Evolutionary conservation across 2,797 vertebrate species (phyloP), one percentile per base, ranked within the genome.

Genomic region (Holocentrus rufus): DNA sequence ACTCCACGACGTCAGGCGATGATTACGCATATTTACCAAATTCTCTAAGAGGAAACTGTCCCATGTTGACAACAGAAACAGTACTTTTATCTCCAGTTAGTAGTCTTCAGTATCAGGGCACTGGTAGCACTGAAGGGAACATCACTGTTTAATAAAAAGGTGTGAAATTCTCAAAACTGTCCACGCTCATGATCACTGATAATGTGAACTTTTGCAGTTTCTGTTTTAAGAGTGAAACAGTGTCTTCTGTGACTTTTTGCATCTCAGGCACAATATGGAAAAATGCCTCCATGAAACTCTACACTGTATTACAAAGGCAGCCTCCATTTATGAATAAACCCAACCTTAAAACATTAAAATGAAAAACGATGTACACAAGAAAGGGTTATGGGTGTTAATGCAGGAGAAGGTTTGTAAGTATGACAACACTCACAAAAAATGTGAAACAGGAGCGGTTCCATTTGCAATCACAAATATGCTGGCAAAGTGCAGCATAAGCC

Each of bases 381-480:
- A 27, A 54, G 31, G 14, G 18, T 34, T 20, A 15, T 52, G 10
- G 49, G 27, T 49, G n/a, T 3, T 25, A 54, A 11, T 22, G 30
- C 52, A 54, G 25, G 31, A 65, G 23, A 20, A 22, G 22, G 49
- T 20, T 2, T 52, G 49, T 39, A 52, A 52, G 18, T 52, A 52
- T 20, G 18, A 52, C 49, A 47, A 80, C 34, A 30, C 31, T 58
- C 15, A 77, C 27, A 71, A 44, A 54, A 58, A 59, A 44, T 9
- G 2, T 27, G 11, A 39, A 9, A 71, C 22, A 55, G 30, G 7
- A 61, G 6, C 4, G n/a, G 2, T 50, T 66, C 17, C 1, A 42
- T 58, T 65, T 64, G 3, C 42, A 2, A 61, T 22, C 23, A 1
- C 64, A 74, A 69, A 79, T 60, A 81, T 74, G 68, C 57, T 1